phyloP scores from a whole-genome alignment of 1,140 invertebrate genomes.

The Drosophila simulans region DNA sequence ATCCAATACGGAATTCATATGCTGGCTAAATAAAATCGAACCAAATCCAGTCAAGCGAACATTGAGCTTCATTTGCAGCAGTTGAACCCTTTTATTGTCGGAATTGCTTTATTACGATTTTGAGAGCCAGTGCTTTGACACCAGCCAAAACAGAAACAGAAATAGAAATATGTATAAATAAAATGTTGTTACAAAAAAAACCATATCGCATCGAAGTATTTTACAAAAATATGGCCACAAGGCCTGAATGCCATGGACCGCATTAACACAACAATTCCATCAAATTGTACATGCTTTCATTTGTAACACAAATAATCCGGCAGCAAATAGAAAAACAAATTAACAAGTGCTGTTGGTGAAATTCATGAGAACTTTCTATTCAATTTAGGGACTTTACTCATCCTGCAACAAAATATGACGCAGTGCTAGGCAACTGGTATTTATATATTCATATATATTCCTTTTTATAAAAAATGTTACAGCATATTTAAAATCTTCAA shows the following conservation, averaged over 20 bases:
- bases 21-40: constrained; percentile 36
- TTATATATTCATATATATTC: too few species aligned
- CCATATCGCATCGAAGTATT: background rate
- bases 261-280: constrained; percentile 6
- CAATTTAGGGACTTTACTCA: too few species aligned
- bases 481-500: too few species aligned
- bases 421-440: too few species aligned
- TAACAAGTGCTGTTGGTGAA: background rate
- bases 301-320: background rate
- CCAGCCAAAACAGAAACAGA: too few species aligned
- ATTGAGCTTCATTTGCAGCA: constrained; percentile 44
- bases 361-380: background rate
- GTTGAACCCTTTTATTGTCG: constrained; percentile 15
- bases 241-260: too few species aligned
- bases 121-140: background rate
- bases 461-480: too few species aligned
- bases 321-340: background rate
- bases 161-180: too few species aligned
- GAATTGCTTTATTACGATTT: background rate
- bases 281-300: background rate
- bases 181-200: too few species aligned
- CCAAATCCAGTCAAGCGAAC: constrained; percentile 26
- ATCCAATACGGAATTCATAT: constrained; percentile 50
- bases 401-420: too few species aligned
- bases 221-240: background rate